phyloP scores from a whole-genome alignment of 1,140 invertebrate species.

The Conus betulinus region DNA sequence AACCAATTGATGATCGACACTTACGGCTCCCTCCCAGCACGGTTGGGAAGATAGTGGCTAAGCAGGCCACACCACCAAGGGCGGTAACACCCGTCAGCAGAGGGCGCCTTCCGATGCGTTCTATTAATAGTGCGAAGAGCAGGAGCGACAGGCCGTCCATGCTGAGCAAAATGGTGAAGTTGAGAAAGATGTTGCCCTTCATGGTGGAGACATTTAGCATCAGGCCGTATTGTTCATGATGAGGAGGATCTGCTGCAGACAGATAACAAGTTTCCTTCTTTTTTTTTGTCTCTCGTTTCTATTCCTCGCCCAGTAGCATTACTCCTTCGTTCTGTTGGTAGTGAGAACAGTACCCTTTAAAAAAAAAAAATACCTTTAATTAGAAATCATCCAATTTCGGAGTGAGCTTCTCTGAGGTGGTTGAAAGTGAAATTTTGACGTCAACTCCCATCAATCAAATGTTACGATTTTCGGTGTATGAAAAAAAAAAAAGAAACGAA shows the following conservation, averaged over 20 bases:
- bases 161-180: slow-evolving; percentile 24
- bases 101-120: slow-evolving; percentile 51
- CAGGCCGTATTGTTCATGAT: slow-evolving; percentile 82
- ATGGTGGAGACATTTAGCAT: slow-evolving; percentile 72
- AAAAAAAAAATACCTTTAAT: too few species aligned
- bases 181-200: slow-evolving; percentile 27
- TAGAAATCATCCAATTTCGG: too few species aligned
- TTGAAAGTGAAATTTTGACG: too few species aligned
- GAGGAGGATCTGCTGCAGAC: slow-evolving; percentile 80
- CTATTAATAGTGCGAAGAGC: slow-evolving; percentile 79
- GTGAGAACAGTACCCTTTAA: too few species aligned
- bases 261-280: too few species aligned
- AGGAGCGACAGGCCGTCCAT: slow-evolving; percentile 79
- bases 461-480: too few species aligned
- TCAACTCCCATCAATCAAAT: too few species aligned
- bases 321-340: too few species aligned
- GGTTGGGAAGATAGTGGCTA: slow-evolving; percentile 49
- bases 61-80: slow-evolving; percentile 52
- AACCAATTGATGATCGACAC: not conserved
- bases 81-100: slow-evolving; percentile 47
- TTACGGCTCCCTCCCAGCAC: slow-evolving; percentile 45
- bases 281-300: too few species aligned
- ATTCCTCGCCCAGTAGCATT: too few species aligned
- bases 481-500: too few species aligned
- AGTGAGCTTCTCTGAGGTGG: too few species aligned